Evolutionary conservation across 1,140 invertebrate genomes (phyloP).

Genomic region (Carposina sasakii): DNA sequence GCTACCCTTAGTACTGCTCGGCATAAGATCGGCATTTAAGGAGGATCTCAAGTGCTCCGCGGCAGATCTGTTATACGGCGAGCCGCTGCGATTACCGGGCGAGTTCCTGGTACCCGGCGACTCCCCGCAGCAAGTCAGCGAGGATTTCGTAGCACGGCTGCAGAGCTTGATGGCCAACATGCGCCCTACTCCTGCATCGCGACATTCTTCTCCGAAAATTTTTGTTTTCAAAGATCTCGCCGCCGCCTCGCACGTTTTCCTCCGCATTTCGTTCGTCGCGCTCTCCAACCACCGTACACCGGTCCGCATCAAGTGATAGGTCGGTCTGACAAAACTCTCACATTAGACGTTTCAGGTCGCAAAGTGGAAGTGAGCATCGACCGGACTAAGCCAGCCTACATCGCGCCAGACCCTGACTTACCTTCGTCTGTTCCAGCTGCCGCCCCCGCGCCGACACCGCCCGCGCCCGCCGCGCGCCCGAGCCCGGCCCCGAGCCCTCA

Average conservation of each 20-base stretch:
- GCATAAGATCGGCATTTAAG: neutral
- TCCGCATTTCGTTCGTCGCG: neutral
- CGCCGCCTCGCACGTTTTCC: neutral
- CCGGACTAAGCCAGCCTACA: constrained; percentile 1
- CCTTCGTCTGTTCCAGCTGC: no score
- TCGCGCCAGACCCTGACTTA: no score
- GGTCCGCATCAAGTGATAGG: neutral
- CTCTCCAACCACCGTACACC: constrained; percentile 2
- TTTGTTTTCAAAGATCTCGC: neutral
- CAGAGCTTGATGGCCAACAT: neutral
- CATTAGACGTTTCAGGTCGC: neutral
- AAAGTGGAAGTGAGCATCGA: neutral
- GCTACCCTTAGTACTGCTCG: neutral
- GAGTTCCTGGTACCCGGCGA: neutral
- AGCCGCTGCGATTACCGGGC: neutral
- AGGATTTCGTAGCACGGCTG: neutral
- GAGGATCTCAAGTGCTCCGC: neutral
- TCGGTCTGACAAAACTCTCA: neutral
- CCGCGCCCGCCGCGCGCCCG: no score
- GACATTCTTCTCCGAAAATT: neutral
- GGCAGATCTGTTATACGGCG: neutral
- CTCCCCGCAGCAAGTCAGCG: neutral
- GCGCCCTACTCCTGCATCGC: neutral
- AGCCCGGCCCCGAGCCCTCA: no score
- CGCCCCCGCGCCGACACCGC: no score